phyloP scores from a whole-genome alignment of 2,113 vertebrate genomes.

The Plestiodon gilberti region DNA sequence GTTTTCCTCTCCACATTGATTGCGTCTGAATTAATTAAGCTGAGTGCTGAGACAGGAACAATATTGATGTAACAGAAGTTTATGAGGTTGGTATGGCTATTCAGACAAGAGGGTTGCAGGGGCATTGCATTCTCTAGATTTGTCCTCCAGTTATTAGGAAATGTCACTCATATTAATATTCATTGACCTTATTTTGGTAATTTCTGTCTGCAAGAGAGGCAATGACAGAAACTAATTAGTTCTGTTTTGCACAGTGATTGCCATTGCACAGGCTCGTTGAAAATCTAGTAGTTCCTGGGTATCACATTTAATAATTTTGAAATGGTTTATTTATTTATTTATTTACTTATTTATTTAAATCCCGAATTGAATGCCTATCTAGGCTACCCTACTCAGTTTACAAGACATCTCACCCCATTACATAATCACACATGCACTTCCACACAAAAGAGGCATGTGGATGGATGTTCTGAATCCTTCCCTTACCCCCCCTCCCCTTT shows the following conservation, averaged over 20 bases:
- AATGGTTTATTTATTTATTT: background rate
- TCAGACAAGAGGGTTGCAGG: constrained; percentile 48
- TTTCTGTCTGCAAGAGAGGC: constrained; percentile 38
- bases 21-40: constrained; percentile 69
- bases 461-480: no score
- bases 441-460: no score
- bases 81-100: constrained; percentile 66
- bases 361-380: no score
- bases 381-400: no score
- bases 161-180: constrained; percentile 66
- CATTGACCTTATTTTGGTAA: constrained; percentile 58
- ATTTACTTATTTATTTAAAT: background rate
- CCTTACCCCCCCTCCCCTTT: no score
- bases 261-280: background rate
- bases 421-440: no score
- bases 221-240: constrained; percentile 60
- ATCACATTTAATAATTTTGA: background rate
- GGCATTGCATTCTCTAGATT: background rate
- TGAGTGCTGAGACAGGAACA: constrained; percentile 64
- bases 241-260: constrained; percentile 14
- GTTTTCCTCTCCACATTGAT: constrained; percentile 70
- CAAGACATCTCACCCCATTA: no score
- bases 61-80: constrained; percentile 72
- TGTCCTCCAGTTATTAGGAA: constrained; percentile 51
- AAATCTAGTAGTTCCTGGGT: background rate